phyloP scores from a whole-genome alignment of 2,113 vertebrate genomes.

The Antennarius striatus region DNA sequence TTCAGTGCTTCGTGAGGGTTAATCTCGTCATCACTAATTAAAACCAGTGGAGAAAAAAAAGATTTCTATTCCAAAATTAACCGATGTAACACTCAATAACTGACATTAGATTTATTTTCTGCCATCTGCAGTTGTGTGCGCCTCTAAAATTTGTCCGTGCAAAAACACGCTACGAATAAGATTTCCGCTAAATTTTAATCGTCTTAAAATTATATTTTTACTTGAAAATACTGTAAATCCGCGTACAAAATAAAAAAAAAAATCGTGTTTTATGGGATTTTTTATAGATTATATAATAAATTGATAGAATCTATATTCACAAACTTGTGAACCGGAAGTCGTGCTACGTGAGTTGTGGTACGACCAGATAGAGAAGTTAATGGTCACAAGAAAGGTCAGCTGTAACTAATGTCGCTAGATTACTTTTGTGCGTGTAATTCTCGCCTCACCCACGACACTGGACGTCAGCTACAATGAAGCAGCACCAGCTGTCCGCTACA shows the following conservation, averaged over 20 bases:
- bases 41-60: not conserved
- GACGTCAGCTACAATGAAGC: conserved; percentile 54
- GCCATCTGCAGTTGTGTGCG: not conserved
- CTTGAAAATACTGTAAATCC: rapidly evolving
- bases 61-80: not conserved
- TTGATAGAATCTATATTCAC: not conserved
- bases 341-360: not conserved
- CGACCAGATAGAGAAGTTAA: not conserved
- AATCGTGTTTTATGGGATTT: not conserved
- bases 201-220: not conserved
- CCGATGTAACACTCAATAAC: not conserved
- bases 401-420: not conserved
- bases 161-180: not conserved
- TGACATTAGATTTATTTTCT: not conserved
- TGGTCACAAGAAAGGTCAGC: conserved; percentile 30
- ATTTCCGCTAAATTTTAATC: conserved; percentile 2
- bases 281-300: not conserved
- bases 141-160: conserved; percentile 7
- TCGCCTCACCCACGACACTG: not conserved
- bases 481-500: conserved; percentile 53
- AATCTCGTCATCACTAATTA: not conserved
- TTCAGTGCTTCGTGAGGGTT: no score
- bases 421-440: not conserved
- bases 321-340: conserved; percentile 31
- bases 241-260: not conserved